phyloP scores from a whole-genome alignment of 2,888 invertebrate genomes.

The Pyrochroa serraticornis region DNA sequence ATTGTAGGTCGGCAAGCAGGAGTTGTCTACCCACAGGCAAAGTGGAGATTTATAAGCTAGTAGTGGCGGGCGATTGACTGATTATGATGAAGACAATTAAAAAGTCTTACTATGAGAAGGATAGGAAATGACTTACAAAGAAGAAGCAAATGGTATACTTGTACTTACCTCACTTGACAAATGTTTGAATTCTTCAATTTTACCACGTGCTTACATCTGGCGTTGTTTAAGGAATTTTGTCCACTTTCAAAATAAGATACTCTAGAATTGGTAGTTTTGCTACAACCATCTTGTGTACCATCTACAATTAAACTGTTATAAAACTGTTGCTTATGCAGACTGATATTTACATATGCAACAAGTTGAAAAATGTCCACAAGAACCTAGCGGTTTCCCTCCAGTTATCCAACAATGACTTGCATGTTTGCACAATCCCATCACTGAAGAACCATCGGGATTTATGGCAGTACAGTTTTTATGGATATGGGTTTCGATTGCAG shows the following conservation, averaged over 20 bases:
- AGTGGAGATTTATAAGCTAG: too few relatives aligned
- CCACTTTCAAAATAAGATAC: constrained; percentile 51
- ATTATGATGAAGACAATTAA: too few relatives aligned
- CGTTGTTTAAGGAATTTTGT: constrained; percentile 56
- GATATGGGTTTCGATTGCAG: constrained; percentile 47
- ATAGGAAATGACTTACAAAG: background rate
- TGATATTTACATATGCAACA: constrained; percentile 43
- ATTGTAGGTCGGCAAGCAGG: too few relatives aligned
- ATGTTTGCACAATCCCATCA: constrained; percentile 59
- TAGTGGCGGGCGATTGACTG: too few relatives aligned
- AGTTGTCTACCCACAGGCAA: too few relatives aligned
- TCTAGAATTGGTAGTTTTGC: constrained; percentile 45
- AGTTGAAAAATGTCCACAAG: constrained; percentile 41
- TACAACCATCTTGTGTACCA: constrained; percentile 41
- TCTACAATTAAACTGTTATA: background rate
- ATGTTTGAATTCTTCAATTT: constrained; percentile 66
- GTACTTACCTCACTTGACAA: constrained; percentile 62
- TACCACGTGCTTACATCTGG: constrained; percentile 63
- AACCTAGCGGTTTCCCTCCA: constrained; percentile 54
- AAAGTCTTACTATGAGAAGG: too few relatives aligned
- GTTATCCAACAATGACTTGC: constrained; percentile 63
- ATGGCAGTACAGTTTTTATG: constrained; percentile 52
- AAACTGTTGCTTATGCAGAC: background rate
- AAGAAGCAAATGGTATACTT: too few relatives aligned
- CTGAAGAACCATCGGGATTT: constrained; percentile 15